phyloP scores from a whole-genome alignment of 2,797 vertebrate genomes.

The Mionectes olivaceus region DNA sequence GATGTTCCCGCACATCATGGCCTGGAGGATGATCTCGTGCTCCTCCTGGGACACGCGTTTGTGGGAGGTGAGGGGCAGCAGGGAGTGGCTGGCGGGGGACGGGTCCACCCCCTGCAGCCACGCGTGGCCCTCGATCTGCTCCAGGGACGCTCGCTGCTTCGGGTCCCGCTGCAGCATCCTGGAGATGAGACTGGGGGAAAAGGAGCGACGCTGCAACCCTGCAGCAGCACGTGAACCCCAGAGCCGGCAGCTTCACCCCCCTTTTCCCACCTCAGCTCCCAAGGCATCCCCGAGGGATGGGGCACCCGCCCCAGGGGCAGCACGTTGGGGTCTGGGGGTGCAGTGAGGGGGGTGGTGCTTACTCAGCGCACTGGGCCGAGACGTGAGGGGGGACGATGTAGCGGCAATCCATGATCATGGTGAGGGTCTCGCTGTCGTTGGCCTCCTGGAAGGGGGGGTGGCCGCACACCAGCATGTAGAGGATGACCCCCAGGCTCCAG shows the following conservation, averaged over 20 bases:
- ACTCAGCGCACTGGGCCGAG: constrained; percentile 87
- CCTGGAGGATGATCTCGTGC: constrained; percentile 79
- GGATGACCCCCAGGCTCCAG: constrained; percentile 91
- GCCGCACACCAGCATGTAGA: constrained; percentile 91
- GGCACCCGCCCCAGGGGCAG: background rate
- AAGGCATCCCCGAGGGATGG: background rate
- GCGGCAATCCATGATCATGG: constrained; percentile 94
- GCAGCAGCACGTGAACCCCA: background rate
- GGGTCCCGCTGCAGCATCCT: constrained; percentile 90
- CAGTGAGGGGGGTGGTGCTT: constrained; percentile 32
- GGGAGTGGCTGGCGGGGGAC: constrained; percentile 81
- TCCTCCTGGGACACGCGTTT: constrained; percentile 76
- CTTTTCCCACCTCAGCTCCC: background rate
- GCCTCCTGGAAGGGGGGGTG: constrained; percentile 91
- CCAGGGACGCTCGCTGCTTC: constrained; percentile 79
- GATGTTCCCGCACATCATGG: constrained; percentile 79
- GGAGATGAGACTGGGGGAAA: constrained; percentile 82
- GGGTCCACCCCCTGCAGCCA: constrained; percentile 88
- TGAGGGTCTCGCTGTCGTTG: constrained; percentile 91
- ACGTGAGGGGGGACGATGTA: constrained; percentile 84
- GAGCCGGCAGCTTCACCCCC: accelerated
- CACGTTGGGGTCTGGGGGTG: background rate
- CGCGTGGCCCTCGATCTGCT: constrained; percentile 83
- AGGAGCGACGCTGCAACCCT: accelerated
- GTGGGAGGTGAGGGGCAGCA: constrained; percentile 82